A percentile compares a stretch with the other conserved stretches of the same genome.
These are phyloP conservation scores for Arctia plantaginis DNA, from an alignment of 2,888 invertebrate genomes.

Conservation along the genomic window DNA sequence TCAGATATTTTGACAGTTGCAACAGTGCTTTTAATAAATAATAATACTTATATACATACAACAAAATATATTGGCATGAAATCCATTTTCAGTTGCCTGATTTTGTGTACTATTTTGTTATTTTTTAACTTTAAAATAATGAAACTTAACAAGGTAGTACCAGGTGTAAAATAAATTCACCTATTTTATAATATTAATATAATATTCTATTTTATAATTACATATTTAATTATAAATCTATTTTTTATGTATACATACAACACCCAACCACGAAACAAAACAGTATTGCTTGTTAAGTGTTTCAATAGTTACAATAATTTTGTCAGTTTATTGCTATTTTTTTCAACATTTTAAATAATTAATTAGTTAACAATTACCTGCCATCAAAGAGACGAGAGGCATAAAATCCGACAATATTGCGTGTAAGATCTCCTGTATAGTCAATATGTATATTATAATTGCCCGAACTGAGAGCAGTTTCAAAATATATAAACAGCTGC, in stretches of 20 bases:
- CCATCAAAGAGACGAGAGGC: slow-evolving; percentile 87
- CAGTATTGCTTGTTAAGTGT: background rate
- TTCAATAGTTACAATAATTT: too few species aligned
- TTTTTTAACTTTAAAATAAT: too few species aligned
- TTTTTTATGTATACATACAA: background rate
- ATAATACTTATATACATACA: background rate
- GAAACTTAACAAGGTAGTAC: background rate
- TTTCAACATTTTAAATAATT: background rate
- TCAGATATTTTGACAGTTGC: too few species aligned
- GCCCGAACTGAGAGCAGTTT: slow-evolving; percentile 61
- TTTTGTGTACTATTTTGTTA: background rate
- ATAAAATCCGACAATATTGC: slow-evolving; percentile 91
- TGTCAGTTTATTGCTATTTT: background rate
- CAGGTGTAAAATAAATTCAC: background rate
- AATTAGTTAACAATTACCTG: slow-evolving; percentile 68
- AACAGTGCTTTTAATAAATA: too few species aligned
- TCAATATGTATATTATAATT: slow-evolving; percentile 86
- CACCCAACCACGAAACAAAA: background rate
- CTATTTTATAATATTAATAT: background rate
- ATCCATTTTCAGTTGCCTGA: background rate
- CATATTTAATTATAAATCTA: too few species aligned
- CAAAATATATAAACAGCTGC: slow-evolving; percentile 72
- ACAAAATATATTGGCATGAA: background rate
- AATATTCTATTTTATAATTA: too few species aligned
- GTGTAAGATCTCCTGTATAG: slow-evolving; percentile 88